Evolutionary conservation across 2,888 invertebrate genomes (phyloP), one percentile per base, ranked within the genome.

Genomic region (Andrena hattorfiana): DNA sequence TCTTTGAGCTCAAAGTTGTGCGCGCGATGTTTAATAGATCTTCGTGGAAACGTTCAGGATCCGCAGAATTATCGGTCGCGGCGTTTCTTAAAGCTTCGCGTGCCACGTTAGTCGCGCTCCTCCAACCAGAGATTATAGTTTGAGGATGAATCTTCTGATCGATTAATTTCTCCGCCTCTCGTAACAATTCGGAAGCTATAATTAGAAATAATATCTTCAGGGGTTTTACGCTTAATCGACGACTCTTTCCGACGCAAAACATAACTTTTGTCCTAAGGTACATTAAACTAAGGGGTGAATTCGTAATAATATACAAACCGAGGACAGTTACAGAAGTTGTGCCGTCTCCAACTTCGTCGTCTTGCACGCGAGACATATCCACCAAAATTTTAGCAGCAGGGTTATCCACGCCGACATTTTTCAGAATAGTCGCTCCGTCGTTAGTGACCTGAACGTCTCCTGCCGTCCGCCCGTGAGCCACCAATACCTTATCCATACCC

Each of bases 281-380:
- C 23, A 13, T 56, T 56, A 26, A 56, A 56, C 4, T 10, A 20
- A 20, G 2, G 8, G 8, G 54, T 54, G 6, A 16, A 42, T 16
- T 6, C 54, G 60, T n/a, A 68, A 51, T 51, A 30, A 68, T 60
- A 49, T 64, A 90, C 93, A 87, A 94, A 97, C 97, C 97, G 85
- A 97, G 94, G 59, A 99, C 99, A 72, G 99, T 98, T 0, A 99
- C 99, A 0, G 99, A 99, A 56, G 99, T 99, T n/a, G 99, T 99
- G 16, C 99, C 99, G 96, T 99, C 99, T 62, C 99, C 99, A 79
- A 99, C 99, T 95, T 99, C 99, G 93, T 99, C 99, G 95, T 99
- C 99, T 94, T 99, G 99, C 2, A 99, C 99, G 94, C 98, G 97
- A 16, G 99, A 98, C 96, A 99, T 99, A 89, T 99, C 99, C n/a